Evolutionary conservation across 2,888 invertebrate genomes (phyloP).

Genomic region (Morpho achilles): DNA sequence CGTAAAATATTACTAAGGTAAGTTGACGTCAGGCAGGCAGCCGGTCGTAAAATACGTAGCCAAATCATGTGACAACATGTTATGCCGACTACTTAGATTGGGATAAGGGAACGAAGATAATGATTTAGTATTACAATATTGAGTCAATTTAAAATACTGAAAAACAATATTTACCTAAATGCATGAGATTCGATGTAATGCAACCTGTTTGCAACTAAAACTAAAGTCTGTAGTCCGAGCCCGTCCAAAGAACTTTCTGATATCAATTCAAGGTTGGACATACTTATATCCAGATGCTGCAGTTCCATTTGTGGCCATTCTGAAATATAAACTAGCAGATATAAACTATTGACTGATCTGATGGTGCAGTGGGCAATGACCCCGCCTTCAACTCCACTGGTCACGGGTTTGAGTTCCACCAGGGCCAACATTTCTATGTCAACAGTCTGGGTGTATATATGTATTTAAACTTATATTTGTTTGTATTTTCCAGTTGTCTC

Average conservation of each 20-base stretch:
- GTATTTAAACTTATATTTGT: no score
- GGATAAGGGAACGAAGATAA: no score
- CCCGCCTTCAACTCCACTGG: no score
- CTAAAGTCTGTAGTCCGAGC: constrained; percentile 87
- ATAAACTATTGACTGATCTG: neutral
- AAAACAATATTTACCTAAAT: constrained; percentile 80
- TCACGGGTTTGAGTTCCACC: no score
- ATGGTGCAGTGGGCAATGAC: no score
- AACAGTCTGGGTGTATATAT: neutral
- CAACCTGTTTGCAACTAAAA: constrained; percentile 90
- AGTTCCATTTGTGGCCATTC: constrained; percentile 89
- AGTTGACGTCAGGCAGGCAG: no score
- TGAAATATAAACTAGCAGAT: constrained; percentile 49
- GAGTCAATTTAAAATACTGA: neutral
- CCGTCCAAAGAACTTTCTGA: constrained; percentile 90
- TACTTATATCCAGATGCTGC: constrained; percentile 90
- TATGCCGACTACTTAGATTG: no score
- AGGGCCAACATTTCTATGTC: neutral
- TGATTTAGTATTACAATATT: neutral
- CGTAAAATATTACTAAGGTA: no score
- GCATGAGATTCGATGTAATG: constrained; percentile 88
- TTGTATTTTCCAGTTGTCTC: no score
- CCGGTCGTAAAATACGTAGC: no score
- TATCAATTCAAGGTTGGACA: constrained; percentile 87
- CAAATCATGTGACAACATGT: no score